Percentiles rank a stretch among this genome's conserved stretches.
These are phyloP conservation scores for Tridacna gigas DNA, from an alignment of 2,888 invertebrate species.

Conservation along the genomic window DNA sequence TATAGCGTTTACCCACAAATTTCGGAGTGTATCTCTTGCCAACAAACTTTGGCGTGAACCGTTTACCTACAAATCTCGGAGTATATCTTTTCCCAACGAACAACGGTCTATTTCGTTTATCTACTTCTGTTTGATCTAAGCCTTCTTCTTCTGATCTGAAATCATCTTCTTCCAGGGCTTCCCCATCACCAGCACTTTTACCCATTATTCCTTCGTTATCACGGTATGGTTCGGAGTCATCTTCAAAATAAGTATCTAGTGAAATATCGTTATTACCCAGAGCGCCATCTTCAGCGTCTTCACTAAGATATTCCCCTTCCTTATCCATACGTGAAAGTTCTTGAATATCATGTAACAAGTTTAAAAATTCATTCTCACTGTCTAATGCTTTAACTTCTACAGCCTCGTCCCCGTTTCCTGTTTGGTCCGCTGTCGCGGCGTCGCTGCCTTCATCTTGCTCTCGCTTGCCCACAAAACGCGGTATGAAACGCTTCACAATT, in stretches of 20 bases:
- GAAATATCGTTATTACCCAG: neutral
- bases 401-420: neutral
- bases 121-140: constrained; percentile 37
- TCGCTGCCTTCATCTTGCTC: constrained; percentile 13
- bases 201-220: neutral
- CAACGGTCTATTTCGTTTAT: constrained; percentile 45
- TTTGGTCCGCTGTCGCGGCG: neutral
- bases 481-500: constrained; percentile 59
- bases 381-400: constrained; percentile 10
- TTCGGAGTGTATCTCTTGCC: constrained; percentile 63
- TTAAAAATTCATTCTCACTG: constrained; percentile 10
- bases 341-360: constrained; percentile 12
- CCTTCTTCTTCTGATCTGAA: constrained; percentile 42
- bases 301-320: constrained; percentile 6
- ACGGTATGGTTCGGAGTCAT: neutral
- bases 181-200: neutral
- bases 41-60: constrained; percentile 60
- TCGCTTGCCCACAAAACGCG: constrained; percentile 64
- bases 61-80: constrained; percentile 65
- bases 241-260: neutral
- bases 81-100: constrained; percentile 56
- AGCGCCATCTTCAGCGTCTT: neutral
- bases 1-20: constrained; percentile 68
- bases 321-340: constrained; percentile 7
- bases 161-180: constrained; percentile 14